Percentiles rank a stretch among this genome's conserved stretches.
These are phyloP conservation scores for Pseudomyrmex dendroicus DNA, from an alignment of 1,140 invertebrate genomes.

Conservation along the genomic window DNA sequence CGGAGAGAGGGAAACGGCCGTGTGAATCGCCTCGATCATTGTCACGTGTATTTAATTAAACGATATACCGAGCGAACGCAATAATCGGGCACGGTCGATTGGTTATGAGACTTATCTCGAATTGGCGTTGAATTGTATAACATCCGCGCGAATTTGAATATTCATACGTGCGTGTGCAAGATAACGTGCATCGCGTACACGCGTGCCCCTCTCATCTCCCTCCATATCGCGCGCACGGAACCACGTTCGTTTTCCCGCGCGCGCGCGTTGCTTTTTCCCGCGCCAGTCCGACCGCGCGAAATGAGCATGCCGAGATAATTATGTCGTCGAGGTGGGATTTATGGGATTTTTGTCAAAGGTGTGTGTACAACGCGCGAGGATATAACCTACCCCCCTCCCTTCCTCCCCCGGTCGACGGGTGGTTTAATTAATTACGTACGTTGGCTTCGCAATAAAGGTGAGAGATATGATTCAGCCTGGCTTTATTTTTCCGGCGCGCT, in stretches of 20 bases:
- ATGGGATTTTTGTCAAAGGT: constrained; percentile 30
- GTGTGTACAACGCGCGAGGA: neutral
- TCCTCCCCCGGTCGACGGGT: neutral
- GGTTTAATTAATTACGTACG: constrained; percentile 49
- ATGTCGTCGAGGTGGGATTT: constrained; percentile 20
- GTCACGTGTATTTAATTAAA: constrained; percentile 68
- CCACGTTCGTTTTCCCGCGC: constrained; percentile 11
- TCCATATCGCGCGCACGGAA: constrained; percentile 16
- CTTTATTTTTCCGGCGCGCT: neutral
- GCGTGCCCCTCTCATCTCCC: neutral
- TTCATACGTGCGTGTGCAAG: constrained; percentile 42
- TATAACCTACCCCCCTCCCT: neutral
- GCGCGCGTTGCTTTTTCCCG: constrained; percentile 4
- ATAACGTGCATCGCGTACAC: constrained; percentile 51
- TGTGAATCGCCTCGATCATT: constrained; percentile 45
- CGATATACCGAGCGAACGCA: constrained; percentile 56
- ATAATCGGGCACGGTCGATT: constrained; percentile 68
- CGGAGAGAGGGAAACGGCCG: neutral
- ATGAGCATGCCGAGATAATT: constrained; percentile 44
- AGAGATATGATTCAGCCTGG: neutral
- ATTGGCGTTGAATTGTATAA: constrained; percentile 63
- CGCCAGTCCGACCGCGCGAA: neutral
- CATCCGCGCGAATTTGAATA: constrained; percentile 63
- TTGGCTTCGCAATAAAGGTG: neutral
- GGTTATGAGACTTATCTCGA: constrained; percentile 70